Base-by-base conservation (phyloP, 2,888 invertebrate species). In the Bellardia bayeri region DNA sequence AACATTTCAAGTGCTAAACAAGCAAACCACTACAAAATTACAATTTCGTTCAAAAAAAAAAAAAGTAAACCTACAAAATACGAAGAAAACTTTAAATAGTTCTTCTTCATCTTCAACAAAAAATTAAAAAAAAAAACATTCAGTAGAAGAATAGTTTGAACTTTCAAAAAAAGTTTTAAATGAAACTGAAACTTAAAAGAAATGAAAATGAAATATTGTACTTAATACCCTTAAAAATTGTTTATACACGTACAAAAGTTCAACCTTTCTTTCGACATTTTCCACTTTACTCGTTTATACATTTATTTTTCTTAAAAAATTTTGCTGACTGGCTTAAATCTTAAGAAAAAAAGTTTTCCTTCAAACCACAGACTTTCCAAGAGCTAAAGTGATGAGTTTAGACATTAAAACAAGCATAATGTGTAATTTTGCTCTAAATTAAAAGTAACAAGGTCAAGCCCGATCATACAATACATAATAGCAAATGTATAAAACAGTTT, bases 11-110 rank as follows among this genome's bases (percentile, higher is more conserved):
- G 61, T 58, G 78, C 45, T 61, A 86, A 78, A 74, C 72, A 82
- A 79, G 71, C 75, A 75, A 83, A 71, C 72, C 86, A 79, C 76
- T 79, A 68, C 74, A 82, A 76, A 72, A 68, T 66, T 76, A 66
- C 83, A 82, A 72, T 61, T 66, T 56, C 42, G 49, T 16, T 9
- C 30, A 5, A 33, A 33, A 68, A 56, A 49, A 8, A 45, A n/a
- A 14, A 23, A 63, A 82, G 63, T 69, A 49, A 51, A 69, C 49
- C 54, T 56, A 68, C 37, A 66, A 78, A 72, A 82, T 40, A 45
- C 51, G n/a, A 68, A 63, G 23, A 72, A 85, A 80, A 75, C 45
- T 74, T 61, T 68, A 69, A 58, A 69, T 14, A 69, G 58, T 79
- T 69, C 58, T 79, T 69, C 58, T 56, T 83, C 14, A 23, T 68